Conservation (phyloP, 2,888 invertebrate genomes). For the Polydrusus cervinus region DNA sequence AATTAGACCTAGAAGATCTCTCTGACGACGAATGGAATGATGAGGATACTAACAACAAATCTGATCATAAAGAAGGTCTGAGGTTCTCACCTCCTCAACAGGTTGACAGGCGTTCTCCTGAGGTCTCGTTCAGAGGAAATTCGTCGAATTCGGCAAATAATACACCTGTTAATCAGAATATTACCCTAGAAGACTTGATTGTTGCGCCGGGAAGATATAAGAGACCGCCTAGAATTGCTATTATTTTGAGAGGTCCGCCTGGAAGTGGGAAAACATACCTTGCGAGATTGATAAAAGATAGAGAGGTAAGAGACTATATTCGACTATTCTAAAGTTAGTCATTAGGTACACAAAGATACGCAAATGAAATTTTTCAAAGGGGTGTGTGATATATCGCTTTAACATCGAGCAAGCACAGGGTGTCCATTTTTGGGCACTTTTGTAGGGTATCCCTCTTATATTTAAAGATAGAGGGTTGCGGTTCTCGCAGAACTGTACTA, state of each 20-base stretch:
- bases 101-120: constrained; percentile 23
- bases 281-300: constrained; percentile 89
- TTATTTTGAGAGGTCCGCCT: constrained; percentile 93
- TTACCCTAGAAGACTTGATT: constrained; percentile 86
- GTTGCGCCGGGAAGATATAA: constrained; percentile 85
- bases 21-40: constrained; percentile 52
- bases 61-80: constrained; percentile 3
- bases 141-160: constrained; percentile 54
- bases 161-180: constrained; percentile 39
- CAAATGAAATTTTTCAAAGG: too few relatives aligned
- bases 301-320: constrained; percentile 74
- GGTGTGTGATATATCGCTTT: too few relatives aligned
- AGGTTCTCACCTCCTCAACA: constrained; percentile 32
- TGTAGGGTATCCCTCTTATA: too few relatives aligned
- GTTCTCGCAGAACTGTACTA: too few relatives aligned
- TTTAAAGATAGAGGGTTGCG: too few relatives aligned
- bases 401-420: too few relatives aligned
- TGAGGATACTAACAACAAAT: constrained; percentile 32
- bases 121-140: constrained; percentile 29
- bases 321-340: too few relatives aligned
- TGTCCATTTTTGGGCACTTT: too few relatives aligned
- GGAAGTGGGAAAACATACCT: constrained; percentile 96
- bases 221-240: constrained; percentile 86
- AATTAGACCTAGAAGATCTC: constrained; percentile 50
- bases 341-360: too few relatives aligned